Conservation (phyloP, 2,888 invertebrate genomes). For the Melitaea athalia region DNA sequence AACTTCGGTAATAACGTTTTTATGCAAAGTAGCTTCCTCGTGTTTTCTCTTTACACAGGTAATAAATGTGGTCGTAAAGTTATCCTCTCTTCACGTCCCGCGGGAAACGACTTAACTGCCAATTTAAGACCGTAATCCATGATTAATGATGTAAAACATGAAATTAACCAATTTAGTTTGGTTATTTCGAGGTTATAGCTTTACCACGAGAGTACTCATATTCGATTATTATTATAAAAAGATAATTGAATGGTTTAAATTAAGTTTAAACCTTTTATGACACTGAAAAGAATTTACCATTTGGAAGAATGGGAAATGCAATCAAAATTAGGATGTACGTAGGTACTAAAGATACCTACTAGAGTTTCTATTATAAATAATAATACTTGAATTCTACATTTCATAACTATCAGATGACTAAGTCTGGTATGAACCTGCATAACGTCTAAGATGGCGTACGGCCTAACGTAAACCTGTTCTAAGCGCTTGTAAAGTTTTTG, state of each 20-base stretch:
- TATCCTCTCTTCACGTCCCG: conserved; percentile 33
- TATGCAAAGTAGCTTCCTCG: conserved; percentile 30
- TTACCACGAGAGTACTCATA: neutral
- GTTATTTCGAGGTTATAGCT: conserved; percentile 46
- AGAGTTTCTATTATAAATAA: no score
- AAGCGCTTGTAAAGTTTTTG: neutral
- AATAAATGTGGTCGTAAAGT: conserved; percentile 35
- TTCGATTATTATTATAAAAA: neutral
- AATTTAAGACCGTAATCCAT: conserved; percentile 57
- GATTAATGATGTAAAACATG: conserved; percentile 59
- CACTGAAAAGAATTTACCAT: neutral
- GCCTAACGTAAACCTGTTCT: neutral
- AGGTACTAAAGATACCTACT: no score
- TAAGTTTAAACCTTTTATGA: neutral
- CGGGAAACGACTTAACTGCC: conserved; percentile 51
- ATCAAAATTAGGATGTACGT: no score
- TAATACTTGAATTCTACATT: neutral
- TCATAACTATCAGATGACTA: neutral
- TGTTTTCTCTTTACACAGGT: conserved; percentile 32
- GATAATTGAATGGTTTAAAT: neutral
- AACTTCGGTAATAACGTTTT: conserved; percentile 17
- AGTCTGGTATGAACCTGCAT: neutral
- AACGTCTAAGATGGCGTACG: conserved; percentile 3
- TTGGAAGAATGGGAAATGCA: no score
- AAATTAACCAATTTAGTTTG: conserved; percentile 55